Base-by-base conservation (phyloP, 2,797 vertebrate species). In the Percopsis omiscomaycus region DNA sequence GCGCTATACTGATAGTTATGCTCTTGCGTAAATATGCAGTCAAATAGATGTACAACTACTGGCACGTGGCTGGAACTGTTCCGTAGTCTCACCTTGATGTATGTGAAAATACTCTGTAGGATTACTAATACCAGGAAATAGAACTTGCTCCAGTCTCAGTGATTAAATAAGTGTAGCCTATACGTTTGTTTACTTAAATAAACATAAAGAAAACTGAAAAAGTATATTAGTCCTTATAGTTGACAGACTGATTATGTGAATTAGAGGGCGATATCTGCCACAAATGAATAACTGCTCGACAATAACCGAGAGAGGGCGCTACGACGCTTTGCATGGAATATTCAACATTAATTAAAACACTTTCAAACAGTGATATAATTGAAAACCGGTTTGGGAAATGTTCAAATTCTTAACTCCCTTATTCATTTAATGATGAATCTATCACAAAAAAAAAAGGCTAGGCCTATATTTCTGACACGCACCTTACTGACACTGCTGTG, bases 21-120 rank as follows among this genome's bases (percentile, higher is more conserved):
- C 85, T 88, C 84, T 78, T 92, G 86, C 88, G 89, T 92, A 91
- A 92, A 93, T 91, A 92, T 91, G 83, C 84, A 84, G 86, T 89
- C 86, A 91, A 92, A 92, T 90, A 90, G 88, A 92, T 92, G 88
- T 84, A 85, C 85, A 88, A 90, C 83, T 45, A 77, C 66, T 61
- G 89, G 86, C 90, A 86, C 90, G 90, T 90, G 90, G 83, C 88
- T 84, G 87, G 86, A 83, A 62, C 60, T 78, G 81, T 77, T 81
- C 79, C 59, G 77, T 59, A 79, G 81, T 79, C 74, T 88, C 88
- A 90, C 88, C 84, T 90, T 79, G 68, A 78, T 88, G 82, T 89
- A 84, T 88, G 87, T 83, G 84, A 86, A 89, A 88, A 91, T 84
- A 89, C 78, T 67, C 85, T 86, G 81, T 71, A 66, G 66, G 14